These are phyloP conservation scores for Eptatretus burgeri DNA, from an alignment of 2,113 vertebrate genomes.

Conservation along the genomic window DNA sequence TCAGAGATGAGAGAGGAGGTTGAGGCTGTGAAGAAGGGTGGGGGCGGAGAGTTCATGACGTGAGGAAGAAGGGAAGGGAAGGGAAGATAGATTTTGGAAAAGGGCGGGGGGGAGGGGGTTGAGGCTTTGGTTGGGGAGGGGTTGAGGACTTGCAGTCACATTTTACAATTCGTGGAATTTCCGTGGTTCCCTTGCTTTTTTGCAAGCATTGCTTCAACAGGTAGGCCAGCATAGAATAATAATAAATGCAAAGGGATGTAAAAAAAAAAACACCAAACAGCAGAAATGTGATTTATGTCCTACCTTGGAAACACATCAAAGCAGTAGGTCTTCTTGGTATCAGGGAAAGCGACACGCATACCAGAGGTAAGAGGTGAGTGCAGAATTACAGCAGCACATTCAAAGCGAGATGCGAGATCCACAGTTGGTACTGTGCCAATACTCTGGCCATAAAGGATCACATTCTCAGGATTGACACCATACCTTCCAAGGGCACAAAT, in stretches of 20 bases:
- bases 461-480: constrained; percentile 61
- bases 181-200: no score
- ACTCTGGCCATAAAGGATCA: constrained; percentile 80
- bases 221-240: no score
- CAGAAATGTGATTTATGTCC: constrained; percentile 13
- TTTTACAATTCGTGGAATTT: no score
- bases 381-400: constrained; percentile 72
- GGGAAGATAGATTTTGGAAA: neutral
- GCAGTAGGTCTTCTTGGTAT: constrained; percentile 90
- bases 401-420: constrained; percentile 62
- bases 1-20: neutral
- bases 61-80: neutral
- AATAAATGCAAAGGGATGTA: no score
- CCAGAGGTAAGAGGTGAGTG: constrained; percentile 85
- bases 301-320: constrained; percentile 90
- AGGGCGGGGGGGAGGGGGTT: constrained; percentile 1
- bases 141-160: no score
- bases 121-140: no score
- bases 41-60: neutral
- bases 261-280: no score
- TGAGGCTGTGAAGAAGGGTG: neutral
- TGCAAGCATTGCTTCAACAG: no score
- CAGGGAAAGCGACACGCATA: constrained; percentile 58
- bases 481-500: constrained; percentile 29
- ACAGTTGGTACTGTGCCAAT: constrained; percentile 75